Conservation (phyloP, 2,797 vertebrate species). For the Parauchenoglanis ngamensis region DNA sequence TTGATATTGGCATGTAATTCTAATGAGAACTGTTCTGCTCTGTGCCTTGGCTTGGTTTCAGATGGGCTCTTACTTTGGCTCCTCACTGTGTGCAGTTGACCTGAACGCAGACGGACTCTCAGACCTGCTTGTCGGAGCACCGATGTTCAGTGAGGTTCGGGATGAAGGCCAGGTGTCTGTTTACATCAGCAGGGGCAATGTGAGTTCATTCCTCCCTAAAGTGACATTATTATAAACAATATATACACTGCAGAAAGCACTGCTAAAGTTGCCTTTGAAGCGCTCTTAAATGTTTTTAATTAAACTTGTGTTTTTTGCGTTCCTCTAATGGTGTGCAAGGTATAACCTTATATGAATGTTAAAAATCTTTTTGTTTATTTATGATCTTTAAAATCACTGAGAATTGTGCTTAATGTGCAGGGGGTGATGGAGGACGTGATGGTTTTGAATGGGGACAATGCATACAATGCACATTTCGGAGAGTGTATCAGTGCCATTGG, state of each 20-base stretch:
- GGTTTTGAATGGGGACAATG: slow-evolving; percentile 78
- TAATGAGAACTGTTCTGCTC: slow-evolving; percentile 81
- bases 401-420: slow-evolving; percentile 69
- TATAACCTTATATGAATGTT: not conserved
- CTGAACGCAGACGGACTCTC: slow-evolving; percentile 94
- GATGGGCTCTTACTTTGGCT: slow-evolving; percentile 99
- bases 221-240: slow-evolving; percentile 26
- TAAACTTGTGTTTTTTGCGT: not conserved
- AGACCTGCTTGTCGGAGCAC: slow-evolving; percentile 96
- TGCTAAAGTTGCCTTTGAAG: slow-evolving; percentile 10
- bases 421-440: slow-evolving; percentile 88
- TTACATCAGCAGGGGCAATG: slow-evolving; percentile 96
- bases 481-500: slow-evolving; percentile 88
- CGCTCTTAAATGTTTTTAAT: not conserved
- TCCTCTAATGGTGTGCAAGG: not conserved
- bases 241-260: not conserved
- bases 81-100: slow-evolving; percentile 99
- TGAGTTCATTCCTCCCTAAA: slow-evolving; percentile 76
- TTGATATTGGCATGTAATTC: not conserved
- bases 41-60: slow-evolving; percentile 92
- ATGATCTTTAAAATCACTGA: slow-evolving; percentile 27
- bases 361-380: not conserved
- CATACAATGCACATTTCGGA: slow-evolving; percentile 95
- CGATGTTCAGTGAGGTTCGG: slow-evolving; percentile 94
- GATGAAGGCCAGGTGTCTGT: slow-evolving; percentile 96